Evolutionary conservation across 2,113 vertebrate species (phyloP).

Genomic region (Dascyllus trimaculatus): DNA sequence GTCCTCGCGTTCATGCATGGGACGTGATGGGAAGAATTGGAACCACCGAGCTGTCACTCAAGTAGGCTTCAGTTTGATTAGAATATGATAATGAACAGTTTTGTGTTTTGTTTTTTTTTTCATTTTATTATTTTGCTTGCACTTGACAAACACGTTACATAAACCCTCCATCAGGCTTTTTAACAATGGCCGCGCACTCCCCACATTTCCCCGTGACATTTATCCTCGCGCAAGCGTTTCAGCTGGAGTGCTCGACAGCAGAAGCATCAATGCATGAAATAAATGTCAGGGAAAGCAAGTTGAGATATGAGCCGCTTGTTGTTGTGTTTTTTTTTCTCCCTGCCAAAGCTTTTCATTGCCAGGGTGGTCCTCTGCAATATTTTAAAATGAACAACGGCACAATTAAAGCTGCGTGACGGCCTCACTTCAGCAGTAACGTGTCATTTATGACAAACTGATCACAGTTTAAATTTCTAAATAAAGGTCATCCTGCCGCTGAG

Average conservation of each 20-base stretch:
- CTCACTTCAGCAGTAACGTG: slow-evolving; percentile 7
- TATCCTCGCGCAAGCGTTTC: not conserved
- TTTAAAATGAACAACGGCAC: slow-evolving; percentile 28
- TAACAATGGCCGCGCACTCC: not conserved
- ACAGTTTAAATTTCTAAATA: slow-evolving; percentile 3
- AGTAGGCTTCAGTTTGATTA: slow-evolving; percentile 85
- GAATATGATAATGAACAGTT: slow-evolving; percentile 62
- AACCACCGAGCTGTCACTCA: slow-evolving; percentile 89
- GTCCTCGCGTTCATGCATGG: slow-evolving; percentile 82
- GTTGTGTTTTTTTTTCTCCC: not conserved
- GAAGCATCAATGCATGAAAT: slow-evolving; percentile 28
- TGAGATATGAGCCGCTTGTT: slow-evolving; percentile 30
- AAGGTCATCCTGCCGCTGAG: slow-evolving; percentile 20
- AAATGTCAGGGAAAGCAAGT: slow-evolving; percentile 29
- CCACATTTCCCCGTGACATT: slow-evolving; percentile 11
- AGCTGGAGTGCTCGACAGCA: slow-evolving; percentile 4
- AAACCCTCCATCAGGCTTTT: not conserved
- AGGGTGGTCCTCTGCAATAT: slow-evolving; percentile 25
- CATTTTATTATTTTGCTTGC: not conserved
- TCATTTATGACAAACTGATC: slow-evolving; percentile 32
- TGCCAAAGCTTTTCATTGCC: slow-evolving; percentile 12
- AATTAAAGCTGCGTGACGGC: slow-evolving; percentile 41
- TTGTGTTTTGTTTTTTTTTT: slow-evolving; percentile 49
- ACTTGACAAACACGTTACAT: slow-evolving; percentile 1
- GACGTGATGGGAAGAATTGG: slow-evolving; percentile 86